Evolutionary conservation across 2,888 invertebrate species (phyloP), one percentile per base, ranked within the genome.

Genomic region (Athalia circularis): DNA sequence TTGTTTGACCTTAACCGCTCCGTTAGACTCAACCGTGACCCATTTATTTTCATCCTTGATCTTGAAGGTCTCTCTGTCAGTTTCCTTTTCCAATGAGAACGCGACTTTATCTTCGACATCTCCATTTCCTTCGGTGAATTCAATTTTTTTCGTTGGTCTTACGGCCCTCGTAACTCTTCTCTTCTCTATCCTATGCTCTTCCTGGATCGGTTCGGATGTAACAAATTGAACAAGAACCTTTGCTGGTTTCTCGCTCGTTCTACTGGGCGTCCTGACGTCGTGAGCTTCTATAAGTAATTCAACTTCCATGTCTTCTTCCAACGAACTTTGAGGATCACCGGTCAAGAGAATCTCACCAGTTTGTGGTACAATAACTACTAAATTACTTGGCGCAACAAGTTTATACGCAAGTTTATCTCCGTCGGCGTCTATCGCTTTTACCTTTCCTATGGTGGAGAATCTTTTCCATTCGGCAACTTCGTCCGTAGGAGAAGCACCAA

Each of bases 21-120:
- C 98, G 91, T 96, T 97, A 65, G 96, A 94, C 90, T 96, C 97
- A 77, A 98, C 97, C 65, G 96, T 96, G 78, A 98, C 97, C 97
- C 98, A 98, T 83, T 96, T 95, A 92, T 97, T 98, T 89, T 97
- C 97, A 87, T 97, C 97, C 85, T 97, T 93, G 87, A 98, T 97
- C 91, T 97, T 97, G 90, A 97, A 98, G 8, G 96, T 96, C 90
- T 98, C 97, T 87, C 96, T 94, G 84, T 97, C 97, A 74, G 96
- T 96, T 91, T 97, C 97, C 90, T 97, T 97, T 88, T 97, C 97
- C 84, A 98, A 91, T 81, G 96, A 95, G 89, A 98, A 98, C 75
- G 97, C 97, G 80, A 95, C 95, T 87, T 96, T 94, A 65, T 96
- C 96, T 88, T 97, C 97, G 11, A 95, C 94, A 88, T 96, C 96